phyloP scores from a whole-genome alignment of 53 echinoderm and acorn worm genomes.

The Antedon mediterranea region DNA sequence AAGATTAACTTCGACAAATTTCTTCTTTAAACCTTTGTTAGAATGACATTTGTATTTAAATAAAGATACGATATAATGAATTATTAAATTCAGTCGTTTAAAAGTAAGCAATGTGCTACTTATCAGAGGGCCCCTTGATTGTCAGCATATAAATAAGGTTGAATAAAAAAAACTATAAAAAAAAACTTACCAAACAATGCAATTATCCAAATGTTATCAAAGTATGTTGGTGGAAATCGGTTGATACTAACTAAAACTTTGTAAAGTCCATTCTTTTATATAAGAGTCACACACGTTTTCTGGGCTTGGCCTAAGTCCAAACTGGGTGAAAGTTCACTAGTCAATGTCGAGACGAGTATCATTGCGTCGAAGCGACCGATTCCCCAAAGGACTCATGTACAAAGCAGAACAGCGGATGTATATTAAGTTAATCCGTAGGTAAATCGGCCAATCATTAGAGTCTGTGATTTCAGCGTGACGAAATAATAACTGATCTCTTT shows the following conservation, averaged over 20 bases:
- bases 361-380: neutral
- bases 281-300: neutral
- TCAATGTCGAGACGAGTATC: neutral
- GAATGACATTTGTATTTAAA: too few relatives aligned
- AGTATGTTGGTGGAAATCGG: neutral
- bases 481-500: too few relatives aligned
- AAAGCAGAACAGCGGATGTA: neutral
- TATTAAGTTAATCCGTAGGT: neutral
- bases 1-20: too few relatives aligned
- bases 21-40: too few relatives aligned
- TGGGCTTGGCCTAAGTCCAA: neutral
- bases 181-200: neutral
- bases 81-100: too few relatives aligned
- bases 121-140: too few relatives aligned
- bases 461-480: neutral
- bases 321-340: neutral
- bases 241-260: neutral
- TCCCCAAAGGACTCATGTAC: neutral
- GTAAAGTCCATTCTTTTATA: neutral
- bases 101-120: too few relatives aligned
- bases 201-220: neutral
- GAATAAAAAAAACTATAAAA: neutral
- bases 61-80: too few relatives aligned
- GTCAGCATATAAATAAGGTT: too few relatives aligned
- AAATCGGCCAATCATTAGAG: neutral